A percentile compares a stretch with the other conserved stretches of the same genome.
Evolutionary conservation across 2,797 vertebrate species (phyloP).

Genomic region (Spinus pinus): DNA sequence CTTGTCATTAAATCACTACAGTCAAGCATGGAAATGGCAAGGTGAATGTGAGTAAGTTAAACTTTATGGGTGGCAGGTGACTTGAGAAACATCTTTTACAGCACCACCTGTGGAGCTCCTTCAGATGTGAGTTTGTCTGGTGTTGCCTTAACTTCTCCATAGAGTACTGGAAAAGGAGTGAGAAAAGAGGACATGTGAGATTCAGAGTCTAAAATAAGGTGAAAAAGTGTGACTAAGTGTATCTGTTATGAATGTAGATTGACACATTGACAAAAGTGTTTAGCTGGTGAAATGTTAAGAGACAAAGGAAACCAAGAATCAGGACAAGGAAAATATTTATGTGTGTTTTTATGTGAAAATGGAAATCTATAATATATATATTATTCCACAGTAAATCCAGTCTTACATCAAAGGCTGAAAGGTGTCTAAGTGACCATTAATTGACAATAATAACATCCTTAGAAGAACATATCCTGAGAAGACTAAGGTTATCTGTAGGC

Average conservation of each 20-base stretch:
- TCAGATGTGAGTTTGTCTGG: background rate
- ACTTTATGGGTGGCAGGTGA: rapidly evolving
- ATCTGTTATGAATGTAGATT: background rate
- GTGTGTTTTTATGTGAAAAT: background rate
- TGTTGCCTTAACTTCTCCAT: background rate
- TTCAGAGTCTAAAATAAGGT: background rate
- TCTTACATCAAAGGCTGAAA: background rate
- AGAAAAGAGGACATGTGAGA: background rate
- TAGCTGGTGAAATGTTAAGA: background rate
- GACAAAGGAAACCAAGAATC: background rate
- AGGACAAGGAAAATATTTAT: background rate
- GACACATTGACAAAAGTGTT: background rate
- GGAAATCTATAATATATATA: background rate
- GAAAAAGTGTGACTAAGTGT: background rate
- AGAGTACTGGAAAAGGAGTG: background rate
- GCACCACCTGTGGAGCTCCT: background rate
- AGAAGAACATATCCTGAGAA: background rate
- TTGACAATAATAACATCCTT: background rate
- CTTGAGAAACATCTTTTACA: background rate
- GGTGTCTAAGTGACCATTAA: background rate
- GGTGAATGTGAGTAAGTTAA: background rate
- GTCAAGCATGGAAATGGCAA: background rate
- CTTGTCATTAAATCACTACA: background rate
- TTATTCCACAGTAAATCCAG: background rate
- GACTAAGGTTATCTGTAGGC: background rate